Evolutionary conservation across 1,140 invertebrate species (phyloP), one percentile per base, ranked within the genome.

Genomic region (Cyphomyrmex costatus): DNA sequence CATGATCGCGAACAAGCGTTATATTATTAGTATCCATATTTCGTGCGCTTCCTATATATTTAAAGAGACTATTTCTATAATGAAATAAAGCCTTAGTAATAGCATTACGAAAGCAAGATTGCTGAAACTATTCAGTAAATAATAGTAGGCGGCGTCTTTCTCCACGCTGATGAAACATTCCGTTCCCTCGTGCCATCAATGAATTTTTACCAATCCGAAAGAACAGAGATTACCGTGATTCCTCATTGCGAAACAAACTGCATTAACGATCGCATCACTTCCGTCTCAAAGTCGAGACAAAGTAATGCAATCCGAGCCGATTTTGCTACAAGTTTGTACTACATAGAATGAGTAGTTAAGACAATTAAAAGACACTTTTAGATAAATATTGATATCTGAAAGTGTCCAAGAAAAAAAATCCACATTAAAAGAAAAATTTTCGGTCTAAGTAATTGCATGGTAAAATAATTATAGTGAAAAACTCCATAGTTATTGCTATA

Each of bases 191-290:
- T 74, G 65, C n/a, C 71, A n/a, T 19, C 56, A 27, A 58, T 56
- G 24, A 58, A 79, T 88, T 82, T 61, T 86, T 85, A 65, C 16
- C 68, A 77, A 24, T 76, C 42, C 56, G 16, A 51, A 68, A 65
- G 42, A 77, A 68, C 36, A 27, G 19, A 19, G 21, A 83, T 86
- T 78, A 51, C 77, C 33, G 46, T 51, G 88, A 88, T 92, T 92
- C 87, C 91, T 90, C 61, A 70, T 71, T 76, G 84, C 82, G 79
- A 63, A 91, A 92, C 92, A 88, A 92, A 83, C 92, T 87, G 46
- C 74, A 84, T 86, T 87, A 80, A 65, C 68, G 58, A 91, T 89
- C 58, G 60, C 51, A n/a, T 63, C 78, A 78, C 88, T 92, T 92
- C 87, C 89, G 88, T 85, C 88, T 92, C 66, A 49, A 61, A 56